phyloP scores from a whole-genome alignment of 2,113 vertebrate genomes.

The Perccottus glenii region DNA sequence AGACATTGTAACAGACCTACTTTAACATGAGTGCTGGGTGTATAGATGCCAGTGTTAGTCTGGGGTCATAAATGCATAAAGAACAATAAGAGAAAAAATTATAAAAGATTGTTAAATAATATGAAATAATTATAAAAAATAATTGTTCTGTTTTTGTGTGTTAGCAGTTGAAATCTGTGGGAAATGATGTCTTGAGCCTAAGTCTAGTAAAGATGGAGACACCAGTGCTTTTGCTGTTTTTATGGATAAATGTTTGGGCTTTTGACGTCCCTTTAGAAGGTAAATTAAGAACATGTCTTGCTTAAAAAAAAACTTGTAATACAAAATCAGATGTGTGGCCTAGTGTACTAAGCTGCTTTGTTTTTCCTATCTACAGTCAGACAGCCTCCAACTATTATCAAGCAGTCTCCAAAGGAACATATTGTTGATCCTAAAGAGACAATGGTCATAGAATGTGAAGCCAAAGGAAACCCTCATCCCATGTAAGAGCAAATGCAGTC shows the following conservation, averaged over 20 bases:
- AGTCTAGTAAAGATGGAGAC: constrained; percentile 78
- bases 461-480: constrained; percentile 91
- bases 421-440: constrained; percentile 94
- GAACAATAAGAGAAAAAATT: too few relatives aligned
- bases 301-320: background rate
- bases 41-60: too few relatives aligned
- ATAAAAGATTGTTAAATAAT: too few relatives aligned
- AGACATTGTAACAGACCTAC: background rate
- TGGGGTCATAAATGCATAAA: too few relatives aligned
- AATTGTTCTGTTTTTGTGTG: constrained; percentile 8
- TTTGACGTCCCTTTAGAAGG: constrained; percentile 90
- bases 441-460: constrained; percentile 95
- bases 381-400: constrained; percentile 95
- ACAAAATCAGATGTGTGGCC: background rate
- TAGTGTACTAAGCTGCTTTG: background rate
- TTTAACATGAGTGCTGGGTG: too few relatives aligned
- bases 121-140: background rate
- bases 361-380: constrained; percentile 79
- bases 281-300: constrained; percentile 70
- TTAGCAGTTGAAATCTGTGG: constrained; percentile 25
- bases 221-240: constrained; percentile 74
- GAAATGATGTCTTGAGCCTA: constrained; percentile 41
- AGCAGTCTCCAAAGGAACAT: constrained; percentile 92
- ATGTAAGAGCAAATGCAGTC: constrained; percentile 78
- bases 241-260: constrained; percentile 76